These are phyloP conservation scores for Acanthornis magna DNA, from an alignment of 2,797 vertebrate genomes.

Conservation along the genomic window DNA sequence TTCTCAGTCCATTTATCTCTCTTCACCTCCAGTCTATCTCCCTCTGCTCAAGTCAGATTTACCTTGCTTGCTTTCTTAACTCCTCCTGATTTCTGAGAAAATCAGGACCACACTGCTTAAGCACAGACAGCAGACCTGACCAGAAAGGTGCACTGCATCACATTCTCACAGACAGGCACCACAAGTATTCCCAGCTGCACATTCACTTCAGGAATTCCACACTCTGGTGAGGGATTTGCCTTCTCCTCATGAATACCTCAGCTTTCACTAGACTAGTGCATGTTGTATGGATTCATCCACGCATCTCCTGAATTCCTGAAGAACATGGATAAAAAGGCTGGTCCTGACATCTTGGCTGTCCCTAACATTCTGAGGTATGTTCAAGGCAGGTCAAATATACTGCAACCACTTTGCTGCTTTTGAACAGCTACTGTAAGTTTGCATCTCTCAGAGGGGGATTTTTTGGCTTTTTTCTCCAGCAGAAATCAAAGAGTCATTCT, in stretches of 20 bases:
- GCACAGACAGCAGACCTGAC: neutral
- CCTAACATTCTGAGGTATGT: neutral
- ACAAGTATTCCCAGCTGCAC: neutral
- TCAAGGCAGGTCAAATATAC: neutral
- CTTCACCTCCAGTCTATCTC: neutral
- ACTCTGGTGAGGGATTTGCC: neutral
- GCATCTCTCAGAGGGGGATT: neutral
- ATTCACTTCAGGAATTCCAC: neutral
- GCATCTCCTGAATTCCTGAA: neutral
- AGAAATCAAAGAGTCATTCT: neutral
- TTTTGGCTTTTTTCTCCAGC: neutral
- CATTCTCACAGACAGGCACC: too few species aligned
- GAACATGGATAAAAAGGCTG: neutral
- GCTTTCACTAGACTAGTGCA: neutral
- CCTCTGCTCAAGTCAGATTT: neutral
- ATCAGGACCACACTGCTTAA: neutral
- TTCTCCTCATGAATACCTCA: neutral
- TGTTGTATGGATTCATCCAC: neutral
- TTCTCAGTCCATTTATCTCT: neutral
- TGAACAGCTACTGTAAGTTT: neutral
- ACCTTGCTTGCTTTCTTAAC: neutral
- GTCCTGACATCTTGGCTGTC: neutral
- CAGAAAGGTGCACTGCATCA: neutral
- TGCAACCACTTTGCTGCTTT: neutral
- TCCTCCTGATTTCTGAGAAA: neutral